A percentile compares a stretch with the other conserved stretches of the same genome.
phyloP scores from a whole-genome alignment of 2,888 invertebrate species.

The Troides helena region DNA sequence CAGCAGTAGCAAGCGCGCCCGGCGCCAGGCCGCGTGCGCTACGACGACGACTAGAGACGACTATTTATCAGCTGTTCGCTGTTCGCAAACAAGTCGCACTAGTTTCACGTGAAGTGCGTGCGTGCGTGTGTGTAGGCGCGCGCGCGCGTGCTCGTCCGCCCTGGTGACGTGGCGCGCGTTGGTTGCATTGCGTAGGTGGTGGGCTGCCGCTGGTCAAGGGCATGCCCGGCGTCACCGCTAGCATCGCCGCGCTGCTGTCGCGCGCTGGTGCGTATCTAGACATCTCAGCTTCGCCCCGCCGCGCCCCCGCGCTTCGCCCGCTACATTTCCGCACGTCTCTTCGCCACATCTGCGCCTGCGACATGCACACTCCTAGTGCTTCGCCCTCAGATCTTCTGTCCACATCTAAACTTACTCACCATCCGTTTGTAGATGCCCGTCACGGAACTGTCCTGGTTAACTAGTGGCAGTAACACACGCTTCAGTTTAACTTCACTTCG shows the following conservation, averaged over 20 bases:
- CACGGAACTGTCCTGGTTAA: too few relatives aligned
- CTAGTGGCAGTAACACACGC: too few relatives aligned
- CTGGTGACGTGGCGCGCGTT: constrained; percentile 32
- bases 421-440: too few relatives aligned
- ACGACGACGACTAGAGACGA: not conserved
- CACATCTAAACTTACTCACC: too few relatives aligned
- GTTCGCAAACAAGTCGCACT: not conserved
- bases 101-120: not conserved
- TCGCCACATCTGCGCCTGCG: too few relatives aligned
- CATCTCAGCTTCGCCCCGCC: not conserved
- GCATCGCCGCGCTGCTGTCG: constrained; percentile 83
- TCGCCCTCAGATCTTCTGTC: too few relatives aligned
- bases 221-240: constrained; percentile 74
- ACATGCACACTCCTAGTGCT: too few relatives aligned
- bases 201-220: constrained; percentile 70
- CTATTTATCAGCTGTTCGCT: too few relatives aligned
- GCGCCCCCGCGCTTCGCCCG: too few relatives aligned
- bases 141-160: constrained; percentile 2
- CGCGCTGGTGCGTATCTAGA: constrained; percentile 84
- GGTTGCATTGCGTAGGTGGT: constrained; percentile 53
- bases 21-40: not conserved
- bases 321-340: too few relatives aligned
- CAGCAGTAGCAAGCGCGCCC: not conserved
- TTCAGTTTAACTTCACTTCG: too few relatives aligned
- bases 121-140: not conserved